A percentile compares a stretch with the other conserved stretches of the same genome.
Evolutionary conservation across 1,140 invertebrate species (phyloP).

Genomic region (Ceratosolen solmsi): DNA sequence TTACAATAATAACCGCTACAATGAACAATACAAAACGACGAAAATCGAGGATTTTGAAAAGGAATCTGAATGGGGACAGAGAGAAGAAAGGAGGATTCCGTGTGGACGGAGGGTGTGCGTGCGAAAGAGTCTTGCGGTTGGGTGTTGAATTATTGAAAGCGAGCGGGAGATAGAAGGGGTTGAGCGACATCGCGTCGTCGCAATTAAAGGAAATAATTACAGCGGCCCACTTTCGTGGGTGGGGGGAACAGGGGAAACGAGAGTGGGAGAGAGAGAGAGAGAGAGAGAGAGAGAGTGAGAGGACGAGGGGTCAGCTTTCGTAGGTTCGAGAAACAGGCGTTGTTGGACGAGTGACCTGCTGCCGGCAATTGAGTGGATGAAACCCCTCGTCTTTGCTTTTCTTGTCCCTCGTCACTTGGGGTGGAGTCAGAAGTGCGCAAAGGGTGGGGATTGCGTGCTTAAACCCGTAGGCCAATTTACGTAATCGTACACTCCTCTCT

Average conservation of each 20-base stretch:
- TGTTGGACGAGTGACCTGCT: slow-evolving; percentile 51
- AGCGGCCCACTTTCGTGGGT: background rate
- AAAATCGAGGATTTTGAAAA: slow-evolving; percentile 1
- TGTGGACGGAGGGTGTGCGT: background rate
- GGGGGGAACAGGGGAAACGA: background rate
- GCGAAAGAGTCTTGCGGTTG: background rate
- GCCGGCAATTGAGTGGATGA: slow-evolving; percentile 46
- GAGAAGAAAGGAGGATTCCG: background rate
- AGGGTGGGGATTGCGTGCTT: slow-evolving; percentile 47
- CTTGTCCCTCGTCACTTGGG: slow-evolving; percentile 44
- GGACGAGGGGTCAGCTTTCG: slow-evolving; percentile 7
- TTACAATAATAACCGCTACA: no score
- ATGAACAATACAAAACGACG: no score
- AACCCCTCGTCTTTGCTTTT: slow-evolving; percentile 26
- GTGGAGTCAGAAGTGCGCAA: slow-evolving; percentile 49
- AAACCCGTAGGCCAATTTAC: slow-evolving; percentile 52
- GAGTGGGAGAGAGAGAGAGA: background rate
- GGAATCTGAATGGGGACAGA: background rate
- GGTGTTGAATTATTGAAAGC: slow-evolving; percentile 5
- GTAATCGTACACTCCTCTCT: slow-evolving; percentile 52
- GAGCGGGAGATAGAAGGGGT: background rate
- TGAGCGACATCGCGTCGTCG: background rate
- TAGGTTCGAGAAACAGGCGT: background rate
- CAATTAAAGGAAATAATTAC: slow-evolving; percentile 23
- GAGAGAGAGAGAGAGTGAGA: background rate